Conservation (phyloP, 1,140 invertebrate species). For the Drosophila quadrilineata region DNA sequence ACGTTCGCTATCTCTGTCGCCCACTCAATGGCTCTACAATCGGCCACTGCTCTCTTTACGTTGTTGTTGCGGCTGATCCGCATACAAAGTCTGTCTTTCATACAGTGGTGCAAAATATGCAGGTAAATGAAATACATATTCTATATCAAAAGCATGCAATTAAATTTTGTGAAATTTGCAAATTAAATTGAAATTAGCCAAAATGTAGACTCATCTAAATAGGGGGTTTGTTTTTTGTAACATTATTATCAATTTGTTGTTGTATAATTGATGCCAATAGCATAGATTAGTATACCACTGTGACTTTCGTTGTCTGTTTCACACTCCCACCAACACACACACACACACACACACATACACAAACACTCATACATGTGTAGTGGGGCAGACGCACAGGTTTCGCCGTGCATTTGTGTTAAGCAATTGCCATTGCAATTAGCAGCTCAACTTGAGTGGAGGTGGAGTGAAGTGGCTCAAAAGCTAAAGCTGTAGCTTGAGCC, state of each 20-base stretch:
- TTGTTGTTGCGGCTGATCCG: slow-evolving; percentile 35
- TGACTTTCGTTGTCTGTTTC: not conserved
- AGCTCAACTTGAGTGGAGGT: slow-evolving; percentile 68
- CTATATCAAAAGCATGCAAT: not conserved
- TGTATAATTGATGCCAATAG: not conserved
- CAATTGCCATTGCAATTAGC: slow-evolving; percentile 72
- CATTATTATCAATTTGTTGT: too few species aligned
- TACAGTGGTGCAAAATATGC: slow-evolving; percentile 13
- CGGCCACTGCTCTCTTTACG: slow-evolving; percentile 12
- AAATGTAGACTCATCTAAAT: too few species aligned
- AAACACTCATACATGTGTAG: not conserved
- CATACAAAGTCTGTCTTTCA: slow-evolving; percentile 20
- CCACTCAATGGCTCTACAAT: not conserved
- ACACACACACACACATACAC: slow-evolving; percentile 1
- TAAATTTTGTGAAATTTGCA: not conserved
- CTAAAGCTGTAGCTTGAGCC: slow-evolving; percentile 20
- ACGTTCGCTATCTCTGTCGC: slow-evolving; percentile 1
- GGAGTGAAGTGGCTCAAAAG: slow-evolving; percentile 32
- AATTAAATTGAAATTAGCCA: not conserved
- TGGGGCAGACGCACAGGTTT: not conserved
- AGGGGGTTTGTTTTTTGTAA: too few species aligned
- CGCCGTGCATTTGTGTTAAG: slow-evolving; percentile 31
- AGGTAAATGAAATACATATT: not conserved
- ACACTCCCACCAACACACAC: slow-evolving; percentile 2
- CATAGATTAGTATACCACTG: slow-evolving; percentile 7